phyloP scores from a whole-genome alignment of 1,140 invertebrate species.

The Eurosta solidaginis region DNA sequence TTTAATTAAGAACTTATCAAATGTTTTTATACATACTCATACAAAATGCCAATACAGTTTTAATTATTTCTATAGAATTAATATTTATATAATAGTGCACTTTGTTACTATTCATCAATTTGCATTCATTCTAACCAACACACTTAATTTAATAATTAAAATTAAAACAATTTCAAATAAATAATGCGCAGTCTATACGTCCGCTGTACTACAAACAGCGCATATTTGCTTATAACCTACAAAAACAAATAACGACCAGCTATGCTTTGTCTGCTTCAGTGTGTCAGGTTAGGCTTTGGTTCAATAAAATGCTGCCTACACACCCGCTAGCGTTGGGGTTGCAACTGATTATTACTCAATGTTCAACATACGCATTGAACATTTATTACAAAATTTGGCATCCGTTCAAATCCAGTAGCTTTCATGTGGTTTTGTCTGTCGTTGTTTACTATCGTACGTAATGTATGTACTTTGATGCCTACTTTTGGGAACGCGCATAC shows the following conservation, averaged over 20 bases:
- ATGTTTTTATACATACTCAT: too few relatives aligned
- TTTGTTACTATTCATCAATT: not conserved
- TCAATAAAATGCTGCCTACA: not conserved
- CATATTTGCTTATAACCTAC: not conserved
- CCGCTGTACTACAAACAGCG: not conserved
- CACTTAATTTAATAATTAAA: slow-evolving; percentile 9
- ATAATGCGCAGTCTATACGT: not conserved
- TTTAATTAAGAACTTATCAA: too few relatives aligned
- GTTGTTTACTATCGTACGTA: not conserved
- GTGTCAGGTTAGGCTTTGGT: not conserved
- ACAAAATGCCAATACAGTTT: too few relatives aligned
- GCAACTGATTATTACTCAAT: slow-evolving; percentile 21
- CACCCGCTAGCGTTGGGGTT: not conserved
- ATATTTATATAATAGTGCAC: not conserved
- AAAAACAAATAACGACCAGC: not conserved
- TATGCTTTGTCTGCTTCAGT: not conserved
- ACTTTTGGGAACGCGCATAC: not conserved
- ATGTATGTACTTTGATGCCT: not conserved
- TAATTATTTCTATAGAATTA: slow-evolving; percentile 1
- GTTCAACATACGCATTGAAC: slow-evolving; percentile 4
- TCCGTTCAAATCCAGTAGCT: not conserved
- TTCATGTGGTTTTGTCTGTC: not conserved
- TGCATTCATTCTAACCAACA: not conserved
- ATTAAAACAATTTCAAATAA: not conserved
- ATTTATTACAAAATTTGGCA: slow-evolving; percentile 24